Evolutionary conservation across 2,888 invertebrate genomes (phyloP), one percentile per base, ranked within the genome.

Genomic region (Coelopa pilipes): DNA sequence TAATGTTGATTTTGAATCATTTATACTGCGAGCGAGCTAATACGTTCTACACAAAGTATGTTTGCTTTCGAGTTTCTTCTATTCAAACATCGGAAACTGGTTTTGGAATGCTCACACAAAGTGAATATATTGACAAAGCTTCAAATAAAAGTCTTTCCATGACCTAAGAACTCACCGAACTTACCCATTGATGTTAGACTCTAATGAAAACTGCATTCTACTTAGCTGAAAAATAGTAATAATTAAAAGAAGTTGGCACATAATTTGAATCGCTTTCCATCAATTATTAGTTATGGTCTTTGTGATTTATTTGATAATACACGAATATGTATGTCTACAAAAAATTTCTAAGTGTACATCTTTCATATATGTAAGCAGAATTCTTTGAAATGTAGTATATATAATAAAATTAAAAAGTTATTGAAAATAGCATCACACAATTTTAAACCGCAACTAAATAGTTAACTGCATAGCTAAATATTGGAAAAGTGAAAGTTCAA

Each of bases 401-500:
- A 34, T 34, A 34, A 4, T 34, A 34, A 34, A 4, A 34, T 34
- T 2, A 34, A 34, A 34, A 34, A 4, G 34, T 34, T 34, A 34
- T 34, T 4, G 34, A 34, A 34, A 34, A 34, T 34, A n/a, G n/a
- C 17, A n/a, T 3, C 12, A 4, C 1, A 57, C 2, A 1, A 57
- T 17, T 57, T 57, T 1, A 57, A 4, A 57, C 21, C 11, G 11
- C 15, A 21, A 59, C 19, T 59, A 11, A 24, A 21, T 59, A 13
- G 1, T n/a, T 13, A 15, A 11, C 17, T 19, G 4, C 57, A 17
- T 19, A 19, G 19, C 1, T 19, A 7, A 24, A 21, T 59, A 73
- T 47, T 53, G 63, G 49, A 81, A 82, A 82, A 82, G 82, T 82
- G 82, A 82, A 82, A 82, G 82, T 83, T 83, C 79, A 83, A 80